Base-by-base conservation (phyloP, 2,888 invertebrate genomes). In the Melolontha melolontha region DNA sequence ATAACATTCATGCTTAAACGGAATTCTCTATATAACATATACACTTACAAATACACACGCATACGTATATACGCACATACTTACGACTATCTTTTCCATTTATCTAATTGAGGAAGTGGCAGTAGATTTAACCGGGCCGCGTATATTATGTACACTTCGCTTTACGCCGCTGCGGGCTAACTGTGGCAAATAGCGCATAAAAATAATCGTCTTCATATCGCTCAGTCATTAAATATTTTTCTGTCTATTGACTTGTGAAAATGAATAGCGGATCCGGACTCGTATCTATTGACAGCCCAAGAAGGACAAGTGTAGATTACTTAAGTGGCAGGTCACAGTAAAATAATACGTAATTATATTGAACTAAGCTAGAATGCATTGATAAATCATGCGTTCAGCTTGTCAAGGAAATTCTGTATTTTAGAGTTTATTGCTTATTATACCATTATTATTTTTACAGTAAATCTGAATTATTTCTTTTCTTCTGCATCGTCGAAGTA, bases 31-130 rank as follows among this genome's bases (percentile, higher is more conserved):
- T 34, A 8, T 57, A 57, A 57, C 57, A 42, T 57, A 41, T 10
- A 22, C 42, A 42, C 27, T 14, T 27, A 59, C 10, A 34, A 57
- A 57, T 41, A 41, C 42, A 22, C 8, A 22, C 42, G 17, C 27
- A 62, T 17, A 47, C 7, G 12, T 17, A 17, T 7, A 16, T 14
- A 16, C 17, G 16, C 12, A 47, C 16, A 17, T 47, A 47, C 47
- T 8, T 47, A 69, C 67, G 66, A 66, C 66, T 66, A 66, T 68
- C 68, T 71, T 68, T 70, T 67, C 68, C 70, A 72, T 74, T 73
- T 72, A 74, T 74, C 74, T 73, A 73, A 74, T 73, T 74, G 72
- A 71, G 69, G 73, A 73, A 72, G 68, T 70, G 64, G 69, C 69
- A 44, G 27, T 47, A 66, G 55, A 29, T 44, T 16, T 52, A 29